Conservation (phyloP, 2,797 vertebrate genomes). For the Arrhamphus sclerolepis region DNA sequence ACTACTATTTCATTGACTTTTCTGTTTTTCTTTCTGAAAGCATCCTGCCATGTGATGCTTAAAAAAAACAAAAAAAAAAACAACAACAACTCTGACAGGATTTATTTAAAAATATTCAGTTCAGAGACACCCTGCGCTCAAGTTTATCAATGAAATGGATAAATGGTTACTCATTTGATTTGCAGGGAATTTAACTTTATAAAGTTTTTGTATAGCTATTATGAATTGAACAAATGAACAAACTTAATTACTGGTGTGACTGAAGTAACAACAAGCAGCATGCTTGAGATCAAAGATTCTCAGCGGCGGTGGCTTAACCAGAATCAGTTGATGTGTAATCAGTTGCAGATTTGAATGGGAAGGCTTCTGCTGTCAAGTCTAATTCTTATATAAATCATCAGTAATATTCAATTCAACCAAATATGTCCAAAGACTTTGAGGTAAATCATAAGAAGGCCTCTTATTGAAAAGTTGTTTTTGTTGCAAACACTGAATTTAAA, state of each 20-base stretch:
- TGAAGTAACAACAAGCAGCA: slow-evolving; percentile 42
- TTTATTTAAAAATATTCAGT: no score
- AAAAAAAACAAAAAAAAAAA: no score
- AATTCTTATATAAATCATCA: not conserved
- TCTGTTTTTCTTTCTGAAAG: no score
- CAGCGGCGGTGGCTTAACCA: slow-evolving; percentile 27
- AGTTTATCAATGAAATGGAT: slow-evolving; percentile 20
- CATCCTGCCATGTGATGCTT: no score
- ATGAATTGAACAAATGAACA: slow-evolving; percentile 22
- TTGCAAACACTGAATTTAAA: not conserved
- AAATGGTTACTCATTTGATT: slow-evolving; percentile 23
- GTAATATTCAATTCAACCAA: not conserved
- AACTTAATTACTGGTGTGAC: slow-evolving; percentile 32
- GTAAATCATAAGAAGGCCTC: not conserved
- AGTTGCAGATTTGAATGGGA: slow-evolving; percentile 18
- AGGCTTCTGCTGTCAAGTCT: slow-evolving; percentile 3
- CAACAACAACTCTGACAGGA: no score
- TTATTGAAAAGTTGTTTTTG: not conserved
- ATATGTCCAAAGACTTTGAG: not conserved
- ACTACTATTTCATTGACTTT: no score
- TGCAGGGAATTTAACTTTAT: slow-evolving; percentile 21
- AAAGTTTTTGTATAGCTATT: slow-evolving; percentile 23
- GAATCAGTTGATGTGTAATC: slow-evolving; percentile 49
- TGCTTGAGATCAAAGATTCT: slow-evolving; percentile 40
- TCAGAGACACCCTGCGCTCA: no score